Conservation (phyloP, 2,113 vertebrate species). For the Ornithorhynchus anatinus region DNA sequence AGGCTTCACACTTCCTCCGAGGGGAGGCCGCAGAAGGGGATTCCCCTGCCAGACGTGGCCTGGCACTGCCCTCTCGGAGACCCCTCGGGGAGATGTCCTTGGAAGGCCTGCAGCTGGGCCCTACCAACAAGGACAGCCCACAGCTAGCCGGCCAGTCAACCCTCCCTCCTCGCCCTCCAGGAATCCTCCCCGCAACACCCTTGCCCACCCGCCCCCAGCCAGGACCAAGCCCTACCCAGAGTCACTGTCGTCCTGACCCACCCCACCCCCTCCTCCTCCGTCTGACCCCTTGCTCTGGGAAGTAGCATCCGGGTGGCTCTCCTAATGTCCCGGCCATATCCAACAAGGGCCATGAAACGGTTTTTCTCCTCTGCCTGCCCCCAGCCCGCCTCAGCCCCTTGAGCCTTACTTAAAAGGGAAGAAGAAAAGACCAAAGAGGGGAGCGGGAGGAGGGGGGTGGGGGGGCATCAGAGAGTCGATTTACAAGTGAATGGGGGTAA, state of each 20-base stretch:
- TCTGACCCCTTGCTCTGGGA: too few relatives aligned
- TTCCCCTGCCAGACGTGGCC: too few relatives aligned
- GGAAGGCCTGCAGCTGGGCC: not conserved
- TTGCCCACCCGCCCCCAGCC: too few relatives aligned
- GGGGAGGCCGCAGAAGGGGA: too few relatives aligned
- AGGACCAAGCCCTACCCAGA: too few relatives aligned
- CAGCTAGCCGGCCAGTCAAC: not conserved
- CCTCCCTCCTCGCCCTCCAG: slow-evolving; percentile 7
- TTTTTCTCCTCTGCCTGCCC: slow-evolving; percentile 54
- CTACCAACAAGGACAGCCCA: not conserved
- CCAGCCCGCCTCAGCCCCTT: slow-evolving; percentile 47
- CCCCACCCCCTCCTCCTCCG: too few relatives aligned
- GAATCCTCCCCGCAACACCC: too few relatives aligned
- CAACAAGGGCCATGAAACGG: not conserved
- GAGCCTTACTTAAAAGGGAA: slow-evolving; percentile 65
- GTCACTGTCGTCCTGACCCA: too few relatives aligned
- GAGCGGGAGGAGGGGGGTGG: slow-evolving; percentile 53
- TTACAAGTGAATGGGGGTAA: slow-evolving; percentile 94
- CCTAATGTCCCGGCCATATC: not conserved
- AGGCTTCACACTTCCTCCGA: not conserved
- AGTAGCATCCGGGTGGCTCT: too few relatives aligned
- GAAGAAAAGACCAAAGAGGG: slow-evolving; percentile 68
- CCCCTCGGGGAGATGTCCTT: not conserved
- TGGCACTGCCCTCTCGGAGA: too few relatives aligned
- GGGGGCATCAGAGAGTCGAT: slow-evolving; percentile 58